Conservation (phyloP, 2,797 vertebrate species). For the Corythornis leucogaster region DNA sequence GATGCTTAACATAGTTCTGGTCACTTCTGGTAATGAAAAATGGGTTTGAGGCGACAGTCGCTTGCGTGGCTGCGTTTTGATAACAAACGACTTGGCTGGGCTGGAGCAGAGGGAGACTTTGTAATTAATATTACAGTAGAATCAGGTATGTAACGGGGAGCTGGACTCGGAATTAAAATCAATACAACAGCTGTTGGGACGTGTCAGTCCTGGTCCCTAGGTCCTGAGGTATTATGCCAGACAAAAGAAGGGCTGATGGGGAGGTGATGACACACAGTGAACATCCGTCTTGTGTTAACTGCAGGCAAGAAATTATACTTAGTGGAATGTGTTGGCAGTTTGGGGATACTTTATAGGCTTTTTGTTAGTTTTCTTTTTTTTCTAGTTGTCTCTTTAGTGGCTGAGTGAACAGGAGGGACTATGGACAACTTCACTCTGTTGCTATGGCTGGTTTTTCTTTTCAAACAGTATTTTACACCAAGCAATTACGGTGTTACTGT, state of each 20-base stretch:
- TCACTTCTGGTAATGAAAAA: constrained; percentile 66
- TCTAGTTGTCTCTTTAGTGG: not conserved
- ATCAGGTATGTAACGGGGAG: not conserved
- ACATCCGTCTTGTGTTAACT: constrained; percentile 61
- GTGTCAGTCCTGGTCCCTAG: constrained; percentile 43
- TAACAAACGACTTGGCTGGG: constrained; percentile 36
- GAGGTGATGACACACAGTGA: constrained; percentile 35
- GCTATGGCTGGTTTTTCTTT: not conserved
- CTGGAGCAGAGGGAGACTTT: not conserved
- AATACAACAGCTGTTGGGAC: constrained; percentile 37
- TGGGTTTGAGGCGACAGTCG: constrained; percentile 22
- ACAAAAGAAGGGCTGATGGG: constrained; percentile 25
- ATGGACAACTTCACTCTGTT: not conserved
- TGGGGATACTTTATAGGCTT: constrained; percentile 13
- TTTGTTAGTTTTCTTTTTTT: not conserved
- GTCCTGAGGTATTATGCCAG: constrained; percentile 29
- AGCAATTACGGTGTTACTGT: not conserved
- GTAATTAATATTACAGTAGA: constrained; percentile 62
- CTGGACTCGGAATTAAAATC: constrained; percentile 50
- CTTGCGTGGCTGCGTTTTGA: constrained; percentile 40
- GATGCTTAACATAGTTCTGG: constrained; percentile 46
- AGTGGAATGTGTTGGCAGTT: constrained; percentile 37
- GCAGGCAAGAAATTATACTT: constrained; percentile 23
- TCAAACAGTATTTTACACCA: not conserved
- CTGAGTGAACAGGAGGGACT: not conserved